Evolutionary conservation across 2,113 vertebrate species (phyloP).

Genomic region (Meleagris gallopavo): DNA sequence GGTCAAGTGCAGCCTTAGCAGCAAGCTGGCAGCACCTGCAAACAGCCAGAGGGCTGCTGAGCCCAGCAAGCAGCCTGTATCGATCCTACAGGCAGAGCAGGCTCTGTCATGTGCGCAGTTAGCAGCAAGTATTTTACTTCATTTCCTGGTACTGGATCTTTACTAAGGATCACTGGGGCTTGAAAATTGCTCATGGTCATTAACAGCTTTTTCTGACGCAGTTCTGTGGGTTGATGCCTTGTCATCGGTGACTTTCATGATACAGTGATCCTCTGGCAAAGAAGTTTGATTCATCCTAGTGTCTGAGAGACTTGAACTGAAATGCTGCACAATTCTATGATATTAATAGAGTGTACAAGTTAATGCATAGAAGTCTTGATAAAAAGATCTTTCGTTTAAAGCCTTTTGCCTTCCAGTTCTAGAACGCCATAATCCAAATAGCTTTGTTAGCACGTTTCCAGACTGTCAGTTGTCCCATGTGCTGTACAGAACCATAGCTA

Average conservation of each 20-base stretch:
- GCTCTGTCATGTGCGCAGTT: neutral
- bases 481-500: neutral
- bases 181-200: neutral
- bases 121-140: neutral
- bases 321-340: neutral
- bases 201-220: neutral
- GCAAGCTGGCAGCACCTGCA: neutral
- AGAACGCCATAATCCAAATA: rapidly evolving
- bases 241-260: neutral
- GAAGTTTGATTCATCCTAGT: neutral
- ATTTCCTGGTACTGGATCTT: neutral
- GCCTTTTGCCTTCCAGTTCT: neutral
- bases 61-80: neutral
- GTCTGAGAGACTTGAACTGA: neutral
- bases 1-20: neutral
- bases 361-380: neutral
- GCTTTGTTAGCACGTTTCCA: neutral
- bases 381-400: neutral
- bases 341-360: neutral
- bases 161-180: neutral
- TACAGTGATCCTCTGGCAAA: neutral
- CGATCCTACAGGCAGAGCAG: neutral
- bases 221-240: rapidly evolving
- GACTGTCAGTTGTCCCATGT: neutral
- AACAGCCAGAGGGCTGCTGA: neutral